phyloP scores from a whole-genome alignment of 2,888 invertebrate genomes.

The Anthophora plumipes region DNA sequence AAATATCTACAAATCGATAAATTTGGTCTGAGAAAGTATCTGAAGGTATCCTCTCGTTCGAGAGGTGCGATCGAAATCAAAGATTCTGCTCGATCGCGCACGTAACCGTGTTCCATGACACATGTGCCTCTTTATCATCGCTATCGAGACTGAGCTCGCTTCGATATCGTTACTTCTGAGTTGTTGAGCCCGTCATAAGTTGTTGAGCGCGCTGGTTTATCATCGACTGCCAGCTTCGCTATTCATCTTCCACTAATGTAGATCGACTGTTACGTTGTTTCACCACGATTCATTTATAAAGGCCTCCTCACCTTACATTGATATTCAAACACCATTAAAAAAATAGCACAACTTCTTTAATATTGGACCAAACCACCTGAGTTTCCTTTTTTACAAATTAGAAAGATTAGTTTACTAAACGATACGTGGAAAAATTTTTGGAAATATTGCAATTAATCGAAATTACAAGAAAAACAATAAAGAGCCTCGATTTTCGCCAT shows the following conservation, averaged over 20 bases:
- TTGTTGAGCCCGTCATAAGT: constrained; percentile 10
- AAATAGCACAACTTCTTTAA: no score
- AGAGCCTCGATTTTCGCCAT: no score
- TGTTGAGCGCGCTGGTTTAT: constrained; percentile 22
- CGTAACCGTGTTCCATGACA: constrained; percentile 11
- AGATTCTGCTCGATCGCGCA: constrained; percentile 5
- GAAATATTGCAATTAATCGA: no score
- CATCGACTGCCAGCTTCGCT: constrained; percentile 1
- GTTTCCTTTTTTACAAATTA: no score
- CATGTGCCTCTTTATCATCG: constrained; percentile 27
- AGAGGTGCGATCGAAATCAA: background rate
- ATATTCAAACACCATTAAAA: no score
- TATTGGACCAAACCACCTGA: no score
- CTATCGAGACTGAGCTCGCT: constrained; percentile 37
- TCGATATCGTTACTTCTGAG: constrained; percentile 37
- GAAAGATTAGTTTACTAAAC: no score
- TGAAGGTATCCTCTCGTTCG: background rate
- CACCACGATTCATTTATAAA: constrained; percentile 1
- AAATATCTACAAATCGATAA: background rate
- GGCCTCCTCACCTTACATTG: no score
- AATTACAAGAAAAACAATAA: no score
- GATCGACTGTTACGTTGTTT: background rate
- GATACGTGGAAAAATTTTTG: no score
- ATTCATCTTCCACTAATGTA: constrained; percentile 10
- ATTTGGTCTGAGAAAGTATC: no score